A percentile compares a stretch with the other conserved stretches of the same genome.
These are phyloP conservation scores for Drosophila prostipennis DNA, from an alignment of 2,888 invertebrate genomes.

Conservation along the genomic window DNA sequence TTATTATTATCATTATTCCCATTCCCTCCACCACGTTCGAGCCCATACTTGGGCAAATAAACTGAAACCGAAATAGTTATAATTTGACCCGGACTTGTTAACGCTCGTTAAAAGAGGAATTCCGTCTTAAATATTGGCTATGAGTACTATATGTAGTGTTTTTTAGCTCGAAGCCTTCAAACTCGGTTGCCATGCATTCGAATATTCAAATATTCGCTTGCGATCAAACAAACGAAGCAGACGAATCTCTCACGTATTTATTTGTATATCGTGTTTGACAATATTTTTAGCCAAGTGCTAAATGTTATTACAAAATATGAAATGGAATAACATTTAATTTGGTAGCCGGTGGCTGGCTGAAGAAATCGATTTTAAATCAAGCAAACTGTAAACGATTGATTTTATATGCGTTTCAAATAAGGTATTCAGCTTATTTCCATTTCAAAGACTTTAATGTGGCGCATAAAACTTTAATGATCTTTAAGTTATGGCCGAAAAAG, in stretches of 20 bases:
- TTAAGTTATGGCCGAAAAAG: no score
- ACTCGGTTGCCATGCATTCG: constrained; percentile 11
- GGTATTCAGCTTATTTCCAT: background rate
- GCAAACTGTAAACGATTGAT: background rate
- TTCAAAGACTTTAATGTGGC: background rate
- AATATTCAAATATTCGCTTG: constrained; percentile 16
- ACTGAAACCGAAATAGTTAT: constrained; percentile 21
- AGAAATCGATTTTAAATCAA: background rate
- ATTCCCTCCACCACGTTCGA: constrained; percentile 3
- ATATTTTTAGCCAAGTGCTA: constrained; percentile 27
- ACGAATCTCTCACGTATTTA: constrained; percentile 13
- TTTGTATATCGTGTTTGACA: constrained; percentile 28
- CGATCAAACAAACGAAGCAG: constrained; percentile 19
- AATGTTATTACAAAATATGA: constrained; percentile 16
- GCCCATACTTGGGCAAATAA: constrained; percentile 7
- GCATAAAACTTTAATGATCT: background rate
- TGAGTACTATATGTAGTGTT: constrained; percentile 4
- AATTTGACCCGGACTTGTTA: constrained; percentile 33
- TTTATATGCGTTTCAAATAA: background rate
- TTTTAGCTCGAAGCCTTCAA: constrained; percentile 14
- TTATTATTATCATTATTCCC: constrained; percentile 11
- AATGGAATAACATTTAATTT: constrained; percentile 12
- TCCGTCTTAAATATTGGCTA: constrained; percentile 5
- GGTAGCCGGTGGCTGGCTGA: no score
- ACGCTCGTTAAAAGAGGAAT: constrained; percentile 21